Base-by-base conservation (phyloP, 2,797 vertebrate species). In the Manis javanica region DNA sequence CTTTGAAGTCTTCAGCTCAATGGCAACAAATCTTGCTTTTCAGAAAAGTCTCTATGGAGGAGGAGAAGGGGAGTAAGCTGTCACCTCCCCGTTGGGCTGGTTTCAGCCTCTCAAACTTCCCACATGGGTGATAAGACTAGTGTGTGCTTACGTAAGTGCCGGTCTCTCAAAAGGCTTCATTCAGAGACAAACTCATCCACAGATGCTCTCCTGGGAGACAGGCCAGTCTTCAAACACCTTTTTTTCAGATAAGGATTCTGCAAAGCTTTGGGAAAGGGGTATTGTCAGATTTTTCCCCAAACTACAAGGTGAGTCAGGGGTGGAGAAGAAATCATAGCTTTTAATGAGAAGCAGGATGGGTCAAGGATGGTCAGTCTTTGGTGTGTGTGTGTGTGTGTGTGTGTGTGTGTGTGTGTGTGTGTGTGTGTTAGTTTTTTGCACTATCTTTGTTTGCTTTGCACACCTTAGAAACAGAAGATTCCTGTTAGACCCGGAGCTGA, bases 21-120 rank as follows among this genome's bases (percentile, higher is more conserved):
- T 39, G 15, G 19, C 87, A 0, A 2, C 78, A 71, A 75, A 83
- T 91, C 90, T 88, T 29, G 64, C 90, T 90, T 72, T 46, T 23
- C 2, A 9, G 39, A 7, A 19, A 14, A 72, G 15, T 5, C 42
- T 46, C 26, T 11, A 0, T 0, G 29, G 81, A 87, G 61, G 34
- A 66, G 0, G 0, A 61, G 55, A 7, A 5, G 29, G 51, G 0
- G n/a, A 8, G 9, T 15, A 10, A 37, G 59, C 2, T 34, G 0
- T 3, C n/a, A 1, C 55, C 75, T 75, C 7, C 71, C 21, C 1
- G 0, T 1, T 12, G 13, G n/a, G 42, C 13, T 51, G 9, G 29
- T 37, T 64, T 84, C 66, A 42, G 85, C 68, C 89, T 85, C 63
- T 5, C 55, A 72, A 96, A 85, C n/a, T 29, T 90, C 74, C 57